phyloP scores from a whole-genome alignment of 2,113 vertebrate species.

The Malurus melanocephalus region DNA sequence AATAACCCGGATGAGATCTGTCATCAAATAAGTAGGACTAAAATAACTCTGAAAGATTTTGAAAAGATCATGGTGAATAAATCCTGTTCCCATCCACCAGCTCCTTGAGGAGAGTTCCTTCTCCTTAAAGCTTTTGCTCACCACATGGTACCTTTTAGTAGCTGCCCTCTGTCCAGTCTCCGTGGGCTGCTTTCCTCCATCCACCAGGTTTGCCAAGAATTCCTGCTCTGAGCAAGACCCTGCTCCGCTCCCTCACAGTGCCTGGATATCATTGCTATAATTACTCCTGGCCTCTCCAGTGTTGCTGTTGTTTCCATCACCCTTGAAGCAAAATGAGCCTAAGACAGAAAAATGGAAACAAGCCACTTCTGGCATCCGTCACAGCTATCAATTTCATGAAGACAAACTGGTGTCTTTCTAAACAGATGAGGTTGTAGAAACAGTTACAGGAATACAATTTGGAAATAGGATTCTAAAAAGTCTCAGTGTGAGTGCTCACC shows the following conservation, averaged over 20 bases:
- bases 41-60: background rate
- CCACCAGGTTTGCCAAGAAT: background rate
- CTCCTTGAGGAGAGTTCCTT: background rate
- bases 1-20: background rate
- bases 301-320: background rate
- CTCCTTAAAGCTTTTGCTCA: background rate
- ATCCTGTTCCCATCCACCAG: background rate
- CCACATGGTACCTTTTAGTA: background rate
- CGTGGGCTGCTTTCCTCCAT: background rate
- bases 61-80: background rate
- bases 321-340: background rate
- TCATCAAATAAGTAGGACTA: background rate
- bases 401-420: background rate
- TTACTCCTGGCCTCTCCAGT: background rate
- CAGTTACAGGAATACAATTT: background rate
- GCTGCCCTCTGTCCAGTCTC: background rate
- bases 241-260: background rate
- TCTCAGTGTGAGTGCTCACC: background rate
- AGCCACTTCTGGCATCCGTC: background rate
- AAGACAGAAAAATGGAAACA: background rate
- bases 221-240: fast-evolving
- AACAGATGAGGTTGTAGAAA: background rate
- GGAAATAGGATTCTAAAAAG: background rate
- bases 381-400: background rate
- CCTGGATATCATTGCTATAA: background rate